phyloP scores from a whole-genome alignment of 2,113 vertebrate genomes.

The Leiothrix lutea region DNA sequence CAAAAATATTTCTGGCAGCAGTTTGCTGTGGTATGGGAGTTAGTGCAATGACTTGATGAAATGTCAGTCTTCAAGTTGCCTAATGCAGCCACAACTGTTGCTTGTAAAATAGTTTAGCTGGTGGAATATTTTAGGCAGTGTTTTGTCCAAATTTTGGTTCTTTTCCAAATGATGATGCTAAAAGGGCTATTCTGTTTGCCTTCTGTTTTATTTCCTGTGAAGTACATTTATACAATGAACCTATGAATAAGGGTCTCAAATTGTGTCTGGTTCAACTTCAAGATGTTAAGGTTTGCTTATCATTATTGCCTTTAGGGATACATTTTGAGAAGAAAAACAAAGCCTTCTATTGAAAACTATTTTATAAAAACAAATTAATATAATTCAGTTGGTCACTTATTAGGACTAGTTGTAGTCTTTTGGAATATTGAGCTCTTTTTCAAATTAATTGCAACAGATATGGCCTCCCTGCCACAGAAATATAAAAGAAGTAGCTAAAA shows the following conservation, averaged over 20 bases:
- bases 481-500: background rate
- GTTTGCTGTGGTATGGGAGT: background rate
- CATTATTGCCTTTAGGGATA: background rate
- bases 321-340: slow-evolving; percentile 38
- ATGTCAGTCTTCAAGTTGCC: background rate
- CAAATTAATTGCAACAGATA: background rate
- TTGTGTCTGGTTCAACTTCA: slow-evolving; percentile 34
- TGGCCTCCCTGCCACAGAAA: background rate
- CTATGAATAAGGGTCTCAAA: background rate
- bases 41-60: background rate
- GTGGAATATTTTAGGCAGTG: background rate
- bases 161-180: background rate
- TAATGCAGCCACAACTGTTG: background rate
- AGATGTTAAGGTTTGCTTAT: slow-evolving; percentile 47
- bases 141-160: background rate
- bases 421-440: background rate
- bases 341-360: slow-evolving; percentile 40
- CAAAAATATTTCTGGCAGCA: background rate
- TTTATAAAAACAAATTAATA: slow-evolving; percentile 29
- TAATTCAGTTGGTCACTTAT: background rate
- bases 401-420: slow-evolving; percentile 12
- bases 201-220: background rate
- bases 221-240: background rate
- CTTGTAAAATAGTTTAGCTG: background rate
- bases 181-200: background rate